Base-by-base conservation (phyloP, 2,797 vertebrate genomes). In the Carduelis carduelis region DNA sequence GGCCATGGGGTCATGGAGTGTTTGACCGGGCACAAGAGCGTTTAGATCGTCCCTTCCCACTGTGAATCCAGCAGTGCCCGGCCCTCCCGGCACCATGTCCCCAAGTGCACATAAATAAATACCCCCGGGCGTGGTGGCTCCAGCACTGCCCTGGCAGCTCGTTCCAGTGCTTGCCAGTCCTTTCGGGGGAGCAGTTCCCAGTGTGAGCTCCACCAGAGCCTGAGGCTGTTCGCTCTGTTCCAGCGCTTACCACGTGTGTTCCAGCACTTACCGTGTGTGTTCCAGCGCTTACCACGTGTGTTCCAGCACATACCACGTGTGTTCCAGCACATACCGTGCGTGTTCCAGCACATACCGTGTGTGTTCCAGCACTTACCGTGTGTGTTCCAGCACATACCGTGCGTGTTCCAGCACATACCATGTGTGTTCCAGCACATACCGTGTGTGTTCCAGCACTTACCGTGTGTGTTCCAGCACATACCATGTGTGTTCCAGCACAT, bases 21-120 rank as follows among this genome's bases (percentile, higher is more conserved):
- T 8, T 1, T 5, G 1, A 0, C 17, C 0, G 1, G 8, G 2
- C 1, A 0, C 0, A 2, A 0, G 1, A 0, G 2, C 0, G 1
- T 19, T 22, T 0, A 0, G 2, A 0, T 39, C 4, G 1, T 8
- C 9, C 16, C 1, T 8, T 10, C 2, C 23, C 3, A 0, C 9
- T 14, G 13, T 12, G 9, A 12, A 8, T 22, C 4, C 6, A 3
- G 0, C 30, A 2, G 11, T 28, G 35, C 5, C 32, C 0, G 1
- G 1, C 6, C 6, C 20, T 1, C 11, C 1, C 13, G 19, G n/a
- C 22, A 5, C 30, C 4, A 7, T 56, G 22, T 34, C n/a, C 55
- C 22, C 14, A 34, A 22, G n/a, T 34, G 22, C 9, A 37, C 12
- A 13, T 37, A 37, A 37, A 37, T 44, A 16, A 50, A 52, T n/a